Evolutionary conservation across 2,113 vertebrate species (phyloP), one percentile per base, ranked within the genome.

Genomic region (Rhagologus leucostigma): DNA sequence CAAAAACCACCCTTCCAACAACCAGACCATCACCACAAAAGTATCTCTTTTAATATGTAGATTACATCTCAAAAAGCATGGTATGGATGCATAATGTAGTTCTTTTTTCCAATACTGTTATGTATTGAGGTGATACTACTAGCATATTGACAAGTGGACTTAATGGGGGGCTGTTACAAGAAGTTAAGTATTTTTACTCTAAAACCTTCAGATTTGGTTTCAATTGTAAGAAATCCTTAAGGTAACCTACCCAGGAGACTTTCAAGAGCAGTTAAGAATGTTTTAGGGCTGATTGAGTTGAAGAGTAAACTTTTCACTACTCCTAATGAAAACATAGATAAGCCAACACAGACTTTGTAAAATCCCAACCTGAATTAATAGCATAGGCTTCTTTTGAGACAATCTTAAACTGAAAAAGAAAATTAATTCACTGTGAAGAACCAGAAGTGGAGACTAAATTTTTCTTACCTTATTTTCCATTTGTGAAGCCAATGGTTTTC

Each of bases 341-440:
- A 94, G 23, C 41, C 76, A 93, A 70, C 23, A 73, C 11, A 80
- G 50, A 60, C 44, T 84, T 30, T 37, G 14, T 59, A 70, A 93
- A 94, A 62, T 89, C 76, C 63, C 77, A 78, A 13, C 7, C 46
- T 88, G 50, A 88, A 77, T 90, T 90, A 92, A 86, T 73, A 71
- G 14, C 8, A 15, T 22, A 73, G 17, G 5, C 5, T 91, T 74
- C 12, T 79, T 76, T 37, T 22, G 30, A 90, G 29, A 46, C 9
- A 49, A 16, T 67, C 30, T 55, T 82, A 68, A 78, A 56, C 16
- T 32, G 32, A 64, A 90, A 68, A 22, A 69, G 19, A 82, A 85
- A 70, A 83, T 39, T 73, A 18, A 62, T 92, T 76, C 62, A 83
- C 27, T 69, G 17, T 35, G 49, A 89, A 75, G 53, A 93, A 71